Evolutionary conservation across 2,113 vertebrate species (phyloP).

Genomic region (Colaptes auratus): DNA sequence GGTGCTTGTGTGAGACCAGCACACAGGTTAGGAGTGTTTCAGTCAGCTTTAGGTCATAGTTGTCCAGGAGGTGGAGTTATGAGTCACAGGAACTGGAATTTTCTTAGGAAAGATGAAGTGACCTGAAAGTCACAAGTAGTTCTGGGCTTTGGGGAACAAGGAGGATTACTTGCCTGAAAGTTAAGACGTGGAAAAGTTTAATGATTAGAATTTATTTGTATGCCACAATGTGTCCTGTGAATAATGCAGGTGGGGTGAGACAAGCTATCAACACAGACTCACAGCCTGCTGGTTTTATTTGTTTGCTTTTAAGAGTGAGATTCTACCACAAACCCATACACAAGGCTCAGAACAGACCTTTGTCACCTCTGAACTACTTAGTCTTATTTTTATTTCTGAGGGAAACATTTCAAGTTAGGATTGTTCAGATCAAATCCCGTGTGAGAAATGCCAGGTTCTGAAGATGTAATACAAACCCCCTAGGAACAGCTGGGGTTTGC

Average conservation of each 20-base stretch:
- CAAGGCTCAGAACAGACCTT: neutral
- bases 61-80: conserved; percentile 19
- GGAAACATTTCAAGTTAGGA: neutral
- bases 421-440: neutral
- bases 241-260: neutral
- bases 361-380: neutral
- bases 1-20: neutral
- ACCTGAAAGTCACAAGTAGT: neutral
- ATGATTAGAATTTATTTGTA: neutral
- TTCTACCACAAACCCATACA: neutral
- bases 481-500: neutral
- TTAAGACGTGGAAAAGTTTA: neutral
- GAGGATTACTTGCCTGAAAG: neutral
- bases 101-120: neutral
- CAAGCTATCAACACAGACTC: neutral
- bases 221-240: neutral
- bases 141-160: neutral
- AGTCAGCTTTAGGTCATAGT: conserved; percentile 22
- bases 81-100: conserved; percentile 45
- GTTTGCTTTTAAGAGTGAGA: neutral
- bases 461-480: neutral
- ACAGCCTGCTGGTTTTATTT: neutral
- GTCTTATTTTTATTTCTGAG: neutral
- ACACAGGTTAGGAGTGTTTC: neutral
- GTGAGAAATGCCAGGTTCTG: neutral